Evolutionary conservation across 1,140 invertebrate genomes (phyloP).

Genomic region (Drosophila truncata): DNA sequence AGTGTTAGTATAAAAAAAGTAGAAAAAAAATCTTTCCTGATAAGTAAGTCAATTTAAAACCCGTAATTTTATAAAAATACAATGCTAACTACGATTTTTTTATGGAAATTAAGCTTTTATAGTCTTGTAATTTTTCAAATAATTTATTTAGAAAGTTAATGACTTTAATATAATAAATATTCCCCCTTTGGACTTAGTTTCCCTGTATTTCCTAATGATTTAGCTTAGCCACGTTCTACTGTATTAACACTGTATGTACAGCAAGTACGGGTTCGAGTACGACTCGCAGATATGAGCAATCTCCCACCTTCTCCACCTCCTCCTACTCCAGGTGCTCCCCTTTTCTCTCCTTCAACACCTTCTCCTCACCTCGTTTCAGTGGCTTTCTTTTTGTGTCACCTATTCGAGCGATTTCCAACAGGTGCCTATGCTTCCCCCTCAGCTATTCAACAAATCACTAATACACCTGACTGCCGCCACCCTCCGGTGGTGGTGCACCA

Average conservation of each 20-base stretch:
- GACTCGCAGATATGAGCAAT: slow-evolving; percentile 48
- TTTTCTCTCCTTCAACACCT: slow-evolving; percentile 4
- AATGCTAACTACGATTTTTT: too few relatives aligned
- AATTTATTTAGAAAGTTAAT: too few relatives aligned
- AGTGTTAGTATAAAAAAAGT: too few relatives aligned
- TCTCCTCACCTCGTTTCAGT: slow-evolving; percentile 31
- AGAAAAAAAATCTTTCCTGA: too few relatives aligned
- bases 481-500: slow-evolving; percentile 31
- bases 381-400: slow-evolving; percentile 81
- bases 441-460: slow-evolving; percentile 15
- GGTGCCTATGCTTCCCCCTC: slow-evolving; percentile 43
- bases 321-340: neutral
- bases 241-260: slow-evolving; percentile 18
- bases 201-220: too few relatives aligned
- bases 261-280: slow-evolving; percentile 60
- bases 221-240: neutral
- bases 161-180: too few relatives aligned
- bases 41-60: too few relatives aligned
- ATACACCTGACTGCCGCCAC: slow-evolving; percentile 33
- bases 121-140: too few relatives aligned
- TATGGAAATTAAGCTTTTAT: too few relatives aligned
- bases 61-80: too few relatives aligned
- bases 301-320: slow-evolving; percentile 16
- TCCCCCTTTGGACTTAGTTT: too few relatives aligned
- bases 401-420: slow-evolving; percentile 68